Conservation (phyloP, 2,888 invertebrate species). For the Lithophane leautieri region DNA sequence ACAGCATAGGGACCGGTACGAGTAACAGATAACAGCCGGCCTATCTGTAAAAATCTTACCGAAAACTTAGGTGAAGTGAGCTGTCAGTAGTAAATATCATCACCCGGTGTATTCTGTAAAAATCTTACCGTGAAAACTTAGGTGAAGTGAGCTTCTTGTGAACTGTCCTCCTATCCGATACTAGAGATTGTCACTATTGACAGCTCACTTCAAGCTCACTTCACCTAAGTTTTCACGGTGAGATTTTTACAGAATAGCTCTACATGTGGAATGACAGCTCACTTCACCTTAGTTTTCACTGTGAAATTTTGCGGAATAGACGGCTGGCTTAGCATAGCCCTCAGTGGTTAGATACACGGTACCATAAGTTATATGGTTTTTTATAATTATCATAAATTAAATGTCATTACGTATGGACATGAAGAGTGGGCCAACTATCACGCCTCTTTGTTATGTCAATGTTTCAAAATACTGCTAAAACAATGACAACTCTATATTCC, state of each 20-base stretch:
- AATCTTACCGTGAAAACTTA: too few species aligned
- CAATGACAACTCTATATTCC: constrained; percentile 34
- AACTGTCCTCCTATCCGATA: too few species aligned
- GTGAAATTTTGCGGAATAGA: background rate
- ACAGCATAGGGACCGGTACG: background rate
- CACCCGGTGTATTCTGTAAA: too few species aligned
- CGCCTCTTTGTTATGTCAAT: constrained; percentile 23
- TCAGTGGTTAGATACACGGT: background rate
- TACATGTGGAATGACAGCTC: too few species aligned
- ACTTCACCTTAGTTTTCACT: background rate
- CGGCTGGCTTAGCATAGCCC: background rate
- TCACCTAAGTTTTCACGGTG: too few species aligned
- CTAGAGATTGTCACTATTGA: too few species aligned
- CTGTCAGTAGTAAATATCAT: too few species aligned
- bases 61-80: too few species aligned
- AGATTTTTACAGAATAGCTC: too few species aligned
- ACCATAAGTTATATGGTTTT: too few species aligned
- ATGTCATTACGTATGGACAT: background rate
- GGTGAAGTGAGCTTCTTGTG: too few species aligned
- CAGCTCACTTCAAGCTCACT: too few species aligned
- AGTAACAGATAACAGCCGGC: background rate
- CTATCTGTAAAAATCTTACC: background rate
- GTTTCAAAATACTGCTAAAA: constrained; percentile 45
- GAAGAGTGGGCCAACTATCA: constrained; percentile 5
- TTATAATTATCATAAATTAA: background rate